These are phyloP conservation scores for Leptinotarsa peninsularis DNA, from an alignment of 2,888 invertebrate species.

Conservation along the genomic window DNA sequence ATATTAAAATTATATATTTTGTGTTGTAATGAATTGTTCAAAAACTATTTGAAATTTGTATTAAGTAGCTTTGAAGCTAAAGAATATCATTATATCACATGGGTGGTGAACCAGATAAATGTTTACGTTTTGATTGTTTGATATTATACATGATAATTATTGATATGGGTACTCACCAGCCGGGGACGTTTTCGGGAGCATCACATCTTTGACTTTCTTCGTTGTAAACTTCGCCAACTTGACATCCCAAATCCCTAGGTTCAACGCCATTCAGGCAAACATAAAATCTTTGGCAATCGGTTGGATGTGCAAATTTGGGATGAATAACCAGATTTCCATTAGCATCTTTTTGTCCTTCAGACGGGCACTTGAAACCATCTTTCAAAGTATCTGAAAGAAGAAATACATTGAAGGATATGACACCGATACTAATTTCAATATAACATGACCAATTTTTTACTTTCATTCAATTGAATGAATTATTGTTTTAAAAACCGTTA, in stretches of 20 bases:
- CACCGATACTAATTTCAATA: neutral
- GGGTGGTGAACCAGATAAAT: too few relatives aligned
- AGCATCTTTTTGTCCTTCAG: slow-evolving; percentile 73
- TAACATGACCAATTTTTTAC: too few relatives aligned
- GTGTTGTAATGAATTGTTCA: too few relatives aligned
- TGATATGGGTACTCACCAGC: slow-evolving; percentile 75
- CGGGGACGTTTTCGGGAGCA: slow-evolving; percentile 89
- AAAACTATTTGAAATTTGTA: too few relatives aligned
- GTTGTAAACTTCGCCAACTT: slow-evolving; percentile 91
- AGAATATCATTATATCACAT: too few relatives aligned
- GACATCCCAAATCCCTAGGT: slow-evolving; percentile 89
- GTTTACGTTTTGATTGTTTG: too few relatives aligned
- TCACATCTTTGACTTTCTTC: slow-evolving; percentile 87
- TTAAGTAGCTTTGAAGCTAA: too few relatives aligned
- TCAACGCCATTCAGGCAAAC: slow-evolving; percentile 88
- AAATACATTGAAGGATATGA: neutral
- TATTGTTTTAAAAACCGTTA: too few relatives aligned
- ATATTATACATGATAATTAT: too few relatives aligned
- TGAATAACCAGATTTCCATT: slow-evolving; percentile 82
- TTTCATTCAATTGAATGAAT: too few relatives aligned
- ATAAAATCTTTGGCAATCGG: slow-evolving; percentile 92
- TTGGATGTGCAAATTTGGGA: slow-evolving; percentile 87
- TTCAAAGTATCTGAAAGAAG: slow-evolving; percentile 75
- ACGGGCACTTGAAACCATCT: slow-evolving; percentile 89
- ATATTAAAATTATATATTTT: too few relatives aligned